Evolutionary conservation across 2,797 vertebrate genomes (phyloP).

Genomic region (Rhinophrynus dorsalis): DNA sequence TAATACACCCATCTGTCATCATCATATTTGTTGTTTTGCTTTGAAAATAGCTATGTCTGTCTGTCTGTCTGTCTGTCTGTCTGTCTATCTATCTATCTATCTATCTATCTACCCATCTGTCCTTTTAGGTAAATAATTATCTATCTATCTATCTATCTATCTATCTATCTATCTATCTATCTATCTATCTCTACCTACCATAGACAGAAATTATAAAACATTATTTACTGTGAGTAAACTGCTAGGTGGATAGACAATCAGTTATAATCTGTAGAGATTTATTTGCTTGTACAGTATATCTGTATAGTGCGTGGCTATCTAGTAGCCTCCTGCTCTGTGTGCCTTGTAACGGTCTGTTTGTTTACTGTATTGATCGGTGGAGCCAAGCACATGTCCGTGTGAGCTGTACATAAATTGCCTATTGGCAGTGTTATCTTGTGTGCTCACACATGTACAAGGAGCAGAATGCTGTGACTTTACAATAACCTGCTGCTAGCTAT

Average conservation of each 20-base stretch:
- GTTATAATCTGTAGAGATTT: too few relatives aligned
- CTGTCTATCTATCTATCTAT: slow-evolving; percentile 25
- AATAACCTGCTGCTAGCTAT: too few relatives aligned
- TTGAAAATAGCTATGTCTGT: too few relatives aligned
- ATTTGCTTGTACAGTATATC: too few relatives aligned
- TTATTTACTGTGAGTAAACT: too few relatives aligned
- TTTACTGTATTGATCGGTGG: slow-evolving; percentile 2
- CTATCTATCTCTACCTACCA: background rate
- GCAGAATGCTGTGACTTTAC: too few relatives aligned
- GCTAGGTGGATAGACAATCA: too few relatives aligned
- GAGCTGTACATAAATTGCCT: background rate
- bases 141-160: background rate
- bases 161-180: background rate
- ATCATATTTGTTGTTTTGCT: too few relatives aligned
- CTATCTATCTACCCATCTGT: background rate
- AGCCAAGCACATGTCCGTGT: background rate
- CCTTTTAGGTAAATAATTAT: too few relatives aligned
- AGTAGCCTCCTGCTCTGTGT: too few relatives aligned
- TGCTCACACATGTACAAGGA: background rate
- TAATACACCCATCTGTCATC: too few relatives aligned
- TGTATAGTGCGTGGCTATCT: background rate
- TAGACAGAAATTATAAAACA: too few relatives aligned
- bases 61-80: slow-evolving; percentile 5
- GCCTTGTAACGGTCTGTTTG: background rate
- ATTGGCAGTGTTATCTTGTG: background rate